Evolutionary conservation across 1,140 invertebrate genomes (phyloP), one percentile per base, ranked within the genome.

Genomic region (Anadara kagoshimensis): DNA sequence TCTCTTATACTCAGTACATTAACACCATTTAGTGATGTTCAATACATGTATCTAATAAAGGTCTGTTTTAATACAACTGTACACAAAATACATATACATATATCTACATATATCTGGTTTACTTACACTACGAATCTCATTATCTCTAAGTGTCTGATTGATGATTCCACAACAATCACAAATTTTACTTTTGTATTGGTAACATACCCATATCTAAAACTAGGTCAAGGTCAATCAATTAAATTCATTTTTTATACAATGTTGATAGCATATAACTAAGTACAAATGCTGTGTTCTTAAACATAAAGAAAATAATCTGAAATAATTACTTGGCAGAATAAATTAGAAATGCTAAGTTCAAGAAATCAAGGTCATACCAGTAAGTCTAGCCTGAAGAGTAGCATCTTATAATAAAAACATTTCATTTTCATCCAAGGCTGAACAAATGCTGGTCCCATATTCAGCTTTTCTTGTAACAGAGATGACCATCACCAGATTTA

Each of bases 171-270:
- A 29, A 98, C 94, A 75, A 98, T 93, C 20, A 99, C 94, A 88
- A 98, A 95, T 88, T 98, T 99, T 18, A 98, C 94, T 90, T 95
- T 95, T 0, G 97, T 98, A 87, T 98, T 98, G n/a, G 97, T 98
- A 20, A 97, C 95, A 92, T 98, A 99, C 10, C 97, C 97, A 92
- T 97, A 99, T 82, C 96, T 98, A 67, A 43, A 49, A 20, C 11
- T 22, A 26, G 49, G 71, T 82, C 77, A 87, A 86, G 80, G 80
- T 76, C 70, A 45, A 54, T 43, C 59, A 59, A 20, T 61, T 18
- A 36, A 36, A 36, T 36, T 36, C 7, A 36, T 3, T 36, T 56
- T 16, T 59, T 70, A 24, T 20, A 16, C n/a, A 26, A 10, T 65
- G 3, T 14, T 29, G 29, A 43, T 0, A 3, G 0, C 12, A 47